Base-by-base conservation (phyloP, 2,888 invertebrate genomes). In the Hemithea aestivaria region DNA sequence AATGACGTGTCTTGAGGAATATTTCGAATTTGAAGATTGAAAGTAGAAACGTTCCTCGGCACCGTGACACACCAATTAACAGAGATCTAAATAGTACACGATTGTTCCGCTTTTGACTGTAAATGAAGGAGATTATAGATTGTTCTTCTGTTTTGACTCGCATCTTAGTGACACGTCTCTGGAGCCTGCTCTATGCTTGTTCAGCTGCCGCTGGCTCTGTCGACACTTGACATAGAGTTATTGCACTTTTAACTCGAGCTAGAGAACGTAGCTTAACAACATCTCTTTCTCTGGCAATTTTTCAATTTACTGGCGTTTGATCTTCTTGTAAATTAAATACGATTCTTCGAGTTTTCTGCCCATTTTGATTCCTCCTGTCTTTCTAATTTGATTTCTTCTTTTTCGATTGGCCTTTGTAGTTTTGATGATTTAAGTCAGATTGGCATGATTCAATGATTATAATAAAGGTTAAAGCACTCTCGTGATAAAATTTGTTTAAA, bases 301-400 rank as follows among this genome's bases (percentile, higher is more conserved):
- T 40, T 51, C 49, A 45, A 56, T 51, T 56, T 55, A 62, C 56
- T 68, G 53, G 56, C 63, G 63, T 66, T 60, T 45, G 36, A 63
- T 62, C 67, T 76, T 79, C 77, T 80, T 80, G 83, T 81, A 79
- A 82, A 64, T 80, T 80, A 79, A 80, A 80, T 77, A 76, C 66
- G 62, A 52, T 47, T 53, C 54, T 48, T 53, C 16, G 47, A 40
- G 48, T 45, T 53, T 43, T 56, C 58, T 48, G 48, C 57, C 60
- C 56, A 49, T 53, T 56, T 56, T 26, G 42, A 58, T 62, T 53
- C 45, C 10, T 40, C 43, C 44, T 50, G 48, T 48, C 27, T 40
- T 26, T 48, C 42, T 41, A 42, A 53, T 59, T 56, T 56, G 40
- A 31, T 68, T 64, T 58, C 48, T 53, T 57, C 35, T 56, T 52